phyloP scores from a whole-genome alignment of 2,797 vertebrate species.

The Labroides dimidiatus region DNA sequence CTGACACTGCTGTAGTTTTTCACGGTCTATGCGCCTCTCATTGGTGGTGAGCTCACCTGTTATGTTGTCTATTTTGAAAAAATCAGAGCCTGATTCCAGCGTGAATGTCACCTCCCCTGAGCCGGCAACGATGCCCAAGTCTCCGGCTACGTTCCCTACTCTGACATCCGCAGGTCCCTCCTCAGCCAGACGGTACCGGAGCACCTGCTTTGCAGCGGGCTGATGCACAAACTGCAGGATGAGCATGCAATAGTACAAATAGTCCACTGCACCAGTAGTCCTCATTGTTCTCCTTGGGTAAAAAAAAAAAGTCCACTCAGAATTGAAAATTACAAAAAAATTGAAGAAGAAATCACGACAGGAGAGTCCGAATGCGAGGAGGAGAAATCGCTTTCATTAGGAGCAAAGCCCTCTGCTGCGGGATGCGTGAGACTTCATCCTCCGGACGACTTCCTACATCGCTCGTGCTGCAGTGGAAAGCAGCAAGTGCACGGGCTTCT shows the following conservation, averaged over 20 bases:
- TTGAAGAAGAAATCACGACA: conserved; percentile 27
- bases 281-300: conserved; percentile 79
- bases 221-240: conserved; percentile 90
- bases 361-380: conserved; percentile 31
- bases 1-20: conserved; percentile 98
- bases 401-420: conserved; percentile 59
- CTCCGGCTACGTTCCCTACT: conserved; percentile 95
- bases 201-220: conserved; percentile 94
- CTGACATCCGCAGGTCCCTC: conserved; percentile 95
- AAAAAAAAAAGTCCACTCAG: conserved; percentile 55
- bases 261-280: conserved; percentile 87
- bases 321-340: conserved; percentile 20
- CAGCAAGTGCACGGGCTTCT: conserved; percentile 64
- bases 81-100: conserved; percentile 96
- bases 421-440: conserved; percentile 78
- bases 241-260: conserved; percentile 88
- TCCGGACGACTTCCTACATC: conserved; percentile 72
- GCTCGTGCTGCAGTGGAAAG: conserved; percentile 76
- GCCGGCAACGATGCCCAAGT: conserved; percentile 93
- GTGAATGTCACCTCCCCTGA: conserved; percentile 98
- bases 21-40: conserved; percentile 96
- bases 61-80: conserved; percentile 99
- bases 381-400: conserved; percentile 40
- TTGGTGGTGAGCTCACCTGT: conserved; percentile 98
- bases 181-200: conserved; percentile 94